phyloP scores from a whole-genome alignment of 2,888 invertebrate genomes.

The Sesia apiformis region DNA sequence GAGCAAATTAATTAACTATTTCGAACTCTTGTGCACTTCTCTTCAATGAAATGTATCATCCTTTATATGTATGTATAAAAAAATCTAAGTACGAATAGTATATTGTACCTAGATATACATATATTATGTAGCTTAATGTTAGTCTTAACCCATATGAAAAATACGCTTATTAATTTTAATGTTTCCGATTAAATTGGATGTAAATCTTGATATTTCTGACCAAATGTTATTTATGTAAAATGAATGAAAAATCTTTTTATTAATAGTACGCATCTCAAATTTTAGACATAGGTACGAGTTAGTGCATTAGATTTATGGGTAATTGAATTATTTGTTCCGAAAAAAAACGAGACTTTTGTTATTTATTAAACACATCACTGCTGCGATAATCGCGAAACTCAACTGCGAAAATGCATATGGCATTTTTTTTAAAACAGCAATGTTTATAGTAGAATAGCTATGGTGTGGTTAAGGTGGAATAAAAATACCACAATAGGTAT shows the following conservation, averaged over 20 bases:
- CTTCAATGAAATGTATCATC: constrained; percentile 19
- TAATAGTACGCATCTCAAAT: constrained; percentile 35
- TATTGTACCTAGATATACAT: constrained; percentile 12
- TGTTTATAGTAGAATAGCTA: neutral
- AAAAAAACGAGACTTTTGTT: no score
- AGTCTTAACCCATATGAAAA: constrained; percentile 64
- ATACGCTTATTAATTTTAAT: constrained; percentile 75
- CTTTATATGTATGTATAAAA: constrained; percentile 3
- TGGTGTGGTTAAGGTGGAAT: neutral
- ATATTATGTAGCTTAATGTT: constrained; percentile 27
- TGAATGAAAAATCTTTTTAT: constrained; percentile 14
- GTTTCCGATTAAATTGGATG: constrained; percentile 68
- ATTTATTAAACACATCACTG: no score
- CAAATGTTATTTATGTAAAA: constrained; percentile 57
- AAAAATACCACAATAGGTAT: no score
- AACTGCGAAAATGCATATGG: no score
- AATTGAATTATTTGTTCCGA: no score
- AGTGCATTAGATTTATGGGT: neutral
- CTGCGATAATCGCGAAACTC: no score
- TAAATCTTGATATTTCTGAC: constrained; percentile 69
- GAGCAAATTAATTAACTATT: constrained; percentile 32
- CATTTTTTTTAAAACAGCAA: no score
- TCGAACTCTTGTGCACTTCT: constrained; percentile 34
- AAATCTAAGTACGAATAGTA: neutral
- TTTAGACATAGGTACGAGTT: constrained; percentile 9